Conservation (phyloP, 1,140 invertebrate genomes). For the Tribolium castaneum region DNA sequence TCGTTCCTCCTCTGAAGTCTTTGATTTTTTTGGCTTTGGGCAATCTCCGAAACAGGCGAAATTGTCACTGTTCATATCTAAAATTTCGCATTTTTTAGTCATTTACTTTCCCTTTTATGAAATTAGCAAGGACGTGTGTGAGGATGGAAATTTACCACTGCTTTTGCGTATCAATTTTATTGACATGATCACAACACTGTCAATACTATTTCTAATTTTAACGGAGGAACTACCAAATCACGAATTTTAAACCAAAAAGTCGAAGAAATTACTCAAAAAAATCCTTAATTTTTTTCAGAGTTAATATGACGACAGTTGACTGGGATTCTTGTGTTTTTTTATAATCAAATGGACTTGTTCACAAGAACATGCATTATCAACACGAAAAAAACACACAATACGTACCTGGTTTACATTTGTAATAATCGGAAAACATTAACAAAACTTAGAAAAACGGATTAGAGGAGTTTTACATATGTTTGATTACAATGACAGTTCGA, state of each 20-base stretch:
- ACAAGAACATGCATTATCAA: neutral
- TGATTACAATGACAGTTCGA: constrained; percentile 32
- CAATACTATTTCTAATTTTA: constrained; percentile 10
- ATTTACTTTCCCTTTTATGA: constrained; percentile 1
- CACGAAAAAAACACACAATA: neutral
- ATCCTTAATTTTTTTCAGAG: neutral
- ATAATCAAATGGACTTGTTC: neutral
- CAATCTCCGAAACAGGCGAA: constrained; percentile 47
- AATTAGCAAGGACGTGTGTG: neutral
- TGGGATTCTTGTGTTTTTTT: constrained; percentile 13
- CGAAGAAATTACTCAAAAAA: constrained; percentile 37
- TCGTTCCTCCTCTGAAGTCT: constrained; percentile 39
- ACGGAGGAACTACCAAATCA: neutral
- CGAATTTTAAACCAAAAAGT: constrained; percentile 16
- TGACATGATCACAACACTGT: neutral
- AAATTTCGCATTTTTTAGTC: neutral
- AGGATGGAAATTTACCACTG: constrained; percentile 37
- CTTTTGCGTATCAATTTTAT: constrained; percentile 38
- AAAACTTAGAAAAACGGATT: neutral
- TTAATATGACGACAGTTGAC: constrained; percentile 8
- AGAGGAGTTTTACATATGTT: constrained; percentile 41
- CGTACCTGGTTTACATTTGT: constrained; percentile 39
- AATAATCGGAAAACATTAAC: constrained; percentile 12
- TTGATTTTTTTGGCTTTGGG: constrained; percentile 54
- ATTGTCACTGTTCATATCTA: constrained; percentile 52